A percentile compares a stretch with the other conserved stretches of the same genome.
Evolutionary conservation across 2,113 vertebrate genomes (phyloP).

Genomic region (Turnix velox): DNA sequence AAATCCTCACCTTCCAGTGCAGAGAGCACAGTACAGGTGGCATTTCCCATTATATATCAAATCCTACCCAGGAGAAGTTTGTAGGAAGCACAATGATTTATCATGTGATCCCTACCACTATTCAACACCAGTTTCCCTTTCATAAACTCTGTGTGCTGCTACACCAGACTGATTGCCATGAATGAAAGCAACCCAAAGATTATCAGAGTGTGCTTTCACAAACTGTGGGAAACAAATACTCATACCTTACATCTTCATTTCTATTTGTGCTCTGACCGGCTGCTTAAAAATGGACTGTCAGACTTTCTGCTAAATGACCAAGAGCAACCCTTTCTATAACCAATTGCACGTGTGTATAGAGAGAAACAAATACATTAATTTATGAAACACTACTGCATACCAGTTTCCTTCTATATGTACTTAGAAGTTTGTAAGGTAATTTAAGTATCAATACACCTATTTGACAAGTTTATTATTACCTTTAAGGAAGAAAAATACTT

Average conservation of each 20-base stretch:
- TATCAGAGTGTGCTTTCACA: background rate
- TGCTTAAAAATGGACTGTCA: background rate
- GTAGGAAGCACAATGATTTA: background rate
- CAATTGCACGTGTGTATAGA: background rate
- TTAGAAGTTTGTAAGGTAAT: background rate
- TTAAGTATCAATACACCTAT: background rate
- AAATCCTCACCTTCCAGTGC: background rate
- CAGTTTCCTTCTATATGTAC: background rate
- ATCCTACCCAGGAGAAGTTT: background rate
- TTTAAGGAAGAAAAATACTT: background rate
- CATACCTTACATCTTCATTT: background rate
- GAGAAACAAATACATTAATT: background rate
- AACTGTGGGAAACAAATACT: background rate
- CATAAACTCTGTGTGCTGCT: background rate
- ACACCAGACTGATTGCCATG: background rate
- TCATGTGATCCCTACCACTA: background rate
- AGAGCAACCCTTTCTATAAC: background rate
- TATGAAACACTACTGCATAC: background rate
- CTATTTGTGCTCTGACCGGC: background rate
- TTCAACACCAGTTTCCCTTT: background rate
- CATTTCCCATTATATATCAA: background rate
- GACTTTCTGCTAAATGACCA: background rate
- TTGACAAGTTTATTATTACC: background rate
- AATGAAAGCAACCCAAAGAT: background rate
- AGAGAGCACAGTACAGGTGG: background rate